Base-by-base conservation (phyloP, 1,140 invertebrate genomes). In the Brachionus sp. region DNA sequence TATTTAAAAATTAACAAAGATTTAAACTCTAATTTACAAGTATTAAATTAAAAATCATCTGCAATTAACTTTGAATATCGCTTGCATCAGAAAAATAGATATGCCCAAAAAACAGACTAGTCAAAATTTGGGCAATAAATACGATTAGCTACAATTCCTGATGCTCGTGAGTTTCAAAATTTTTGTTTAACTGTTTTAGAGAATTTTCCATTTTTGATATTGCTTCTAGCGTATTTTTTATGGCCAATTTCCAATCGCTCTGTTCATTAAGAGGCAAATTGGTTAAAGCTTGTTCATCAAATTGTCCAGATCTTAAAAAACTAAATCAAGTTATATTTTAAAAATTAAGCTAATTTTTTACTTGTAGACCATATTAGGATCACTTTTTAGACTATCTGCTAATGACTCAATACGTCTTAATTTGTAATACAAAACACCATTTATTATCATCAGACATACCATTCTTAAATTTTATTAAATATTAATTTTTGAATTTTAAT, bases 341-440 rank as follows among this genome's bases (percentile, higher is more conserved):
- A 23, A 75, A 75, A 19, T 46, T 39, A n/a, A 39, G 13, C 42
- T 39, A 5, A 19, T 19, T 19, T 73, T 39, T 73, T 80, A 80
- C 77, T 44, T 80, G 53, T 25, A 9, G 9, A 57, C 33, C 10
- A 66, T 12, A 80, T 13, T 80, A 19, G 77, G 50, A 66, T 80
- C 62, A 37, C 6, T 80, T 80, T 80, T 80, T 25, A 80, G 42
- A 37, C 37, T 80, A 62, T 80, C 77, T 1, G 77, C 77, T 29
- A 80, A 80, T 12, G 50, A 62, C 23, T 80, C 77, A 16, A 80
- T 80, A 12, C 77, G 33, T 80, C 77, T 57, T 12, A 80, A 23
- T 62, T 80, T 80, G 23, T 80, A 80, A 66, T 64, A 80, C 16
- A 80, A 53, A n/a, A 80, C 13, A 44, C 77, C 77, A 35, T 80